Base-by-base conservation (phyloP, 2,797 vertebrate species). In the Eremophila alpestris region DNA sequence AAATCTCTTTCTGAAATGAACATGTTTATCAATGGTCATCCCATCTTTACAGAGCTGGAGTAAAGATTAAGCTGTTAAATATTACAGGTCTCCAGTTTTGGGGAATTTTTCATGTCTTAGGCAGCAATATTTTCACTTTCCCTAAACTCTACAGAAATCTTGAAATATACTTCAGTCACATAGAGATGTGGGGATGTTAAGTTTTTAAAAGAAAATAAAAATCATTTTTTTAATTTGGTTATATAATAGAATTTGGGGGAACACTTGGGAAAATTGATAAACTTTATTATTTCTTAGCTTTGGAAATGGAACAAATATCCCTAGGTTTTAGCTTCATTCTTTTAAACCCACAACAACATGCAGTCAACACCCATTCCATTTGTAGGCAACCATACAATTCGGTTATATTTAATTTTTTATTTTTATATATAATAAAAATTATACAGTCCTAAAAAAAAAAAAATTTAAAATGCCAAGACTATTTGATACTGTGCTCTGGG, bases 1-100 rank as follows among this genome's bases (percentile, higher is more conserved):
- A 87, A 82, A 38, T 32, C 63, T 73, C 21, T 26, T 94, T 92
- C 55, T 89, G 63, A 95, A 94, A 70, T 63, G 74, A 89, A 30
- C 14, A 5, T 26, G 16, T 67, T 68, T 83, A 23, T 85, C 69
- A 79, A 7, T 83, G 54, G 14, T 75, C 78, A 83, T n/a, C 73
- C 60, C 40, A 34, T 63, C 64, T 68, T 77, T 91, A n/a, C 15
- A 38, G 43, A 79, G 15, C 30, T 73, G 49, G 82, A 43, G 41
- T 77, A 59, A 92, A 41, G 36, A 68, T n/a, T 83, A 54, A 83
- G 26, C 7, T 69, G 32, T 75, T 87, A 83, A 62, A 78, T 75
- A 18, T 43, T 93, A 40, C 19, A 32, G 27, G 52, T 73, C 38
- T 41, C 27, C 59, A 38, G 2, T 59, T 73, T 54, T 30, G 6